Evolutionary conservation across 2,888 invertebrate genomes (phyloP).

Genomic region (Tipula lateralis): DNA sequence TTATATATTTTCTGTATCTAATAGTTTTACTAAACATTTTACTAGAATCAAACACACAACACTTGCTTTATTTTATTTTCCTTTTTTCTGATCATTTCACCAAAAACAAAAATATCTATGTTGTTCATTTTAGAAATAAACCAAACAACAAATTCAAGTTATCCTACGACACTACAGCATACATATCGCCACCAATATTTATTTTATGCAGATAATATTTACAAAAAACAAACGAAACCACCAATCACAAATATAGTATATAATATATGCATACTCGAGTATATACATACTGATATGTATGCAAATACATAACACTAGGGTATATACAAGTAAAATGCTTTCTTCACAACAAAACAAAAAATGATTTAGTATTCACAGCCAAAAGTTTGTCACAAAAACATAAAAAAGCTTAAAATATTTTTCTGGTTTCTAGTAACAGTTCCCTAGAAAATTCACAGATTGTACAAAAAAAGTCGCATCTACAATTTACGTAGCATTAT

Average conservation of each 20-base stretch:
- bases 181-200: neutral
- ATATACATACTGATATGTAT: neutral
- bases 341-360: neutral
- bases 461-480: neutral
- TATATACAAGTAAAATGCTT: neutral
- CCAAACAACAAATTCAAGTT: neutral
- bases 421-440: neutral
- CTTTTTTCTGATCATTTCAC: neutral
- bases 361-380: neutral
- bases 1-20: neutral
- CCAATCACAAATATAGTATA: too few species aligned
- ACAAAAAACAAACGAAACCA: neutral
- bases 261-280: too few species aligned
- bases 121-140: neutral
- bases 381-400: neutral
- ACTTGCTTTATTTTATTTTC: neutral
- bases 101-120: neutral
- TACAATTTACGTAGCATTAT: neutral
- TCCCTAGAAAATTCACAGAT: neutral
- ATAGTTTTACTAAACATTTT: neutral
- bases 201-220: neutral
- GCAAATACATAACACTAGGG: neutral
- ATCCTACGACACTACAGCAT: neutral
- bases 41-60: neutral
- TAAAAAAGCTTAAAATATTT: neutral